Conservation (phyloP, 1,140 invertebrate species). For the Drosophila busckii region DNA sequence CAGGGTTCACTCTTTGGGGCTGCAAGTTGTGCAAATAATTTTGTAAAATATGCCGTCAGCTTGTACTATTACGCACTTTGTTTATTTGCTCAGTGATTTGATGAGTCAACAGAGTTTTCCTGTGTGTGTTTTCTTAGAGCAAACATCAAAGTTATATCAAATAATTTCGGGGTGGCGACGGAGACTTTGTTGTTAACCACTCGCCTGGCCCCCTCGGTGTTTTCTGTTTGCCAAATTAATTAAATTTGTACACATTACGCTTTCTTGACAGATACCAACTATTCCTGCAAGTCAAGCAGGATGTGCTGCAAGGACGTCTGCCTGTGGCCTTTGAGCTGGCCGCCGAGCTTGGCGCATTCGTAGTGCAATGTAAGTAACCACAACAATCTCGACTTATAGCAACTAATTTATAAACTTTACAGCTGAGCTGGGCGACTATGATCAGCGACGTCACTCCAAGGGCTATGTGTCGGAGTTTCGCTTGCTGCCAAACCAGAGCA, state of each 20-base stretch:
- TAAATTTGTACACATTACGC: slow-evolving; percentile 61
- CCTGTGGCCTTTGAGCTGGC: slow-evolving; percentile 92
- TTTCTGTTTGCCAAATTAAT: slow-evolving; percentile 26
- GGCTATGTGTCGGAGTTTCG: slow-evolving; percentile 98
- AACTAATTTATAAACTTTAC: slow-evolving; percentile 73
- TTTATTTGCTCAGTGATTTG: slow-evolving; percentile 45
- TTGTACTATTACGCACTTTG: not conserved
- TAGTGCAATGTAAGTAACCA: slow-evolving; percentile 94
- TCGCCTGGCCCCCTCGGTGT: slow-evolving; percentile 26
- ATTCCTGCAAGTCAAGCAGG: slow-evolving; percentile 96
- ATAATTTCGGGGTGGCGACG: slow-evolving; percentile 62
- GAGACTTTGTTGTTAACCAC: slow-evolving; percentile 61
- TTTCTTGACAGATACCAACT: slow-evolving; percentile 90
- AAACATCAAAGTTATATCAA: slow-evolving; percentile 55
- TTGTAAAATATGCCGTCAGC: slow-evolving; percentile 50
- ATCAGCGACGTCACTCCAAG: slow-evolving; percentile 90
- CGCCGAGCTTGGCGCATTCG: slow-evolving; percentile 95
- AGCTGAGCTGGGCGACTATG: slow-evolving; percentile 99
- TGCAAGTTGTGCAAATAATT: slow-evolving; percentile 49
- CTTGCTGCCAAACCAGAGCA: slow-evolving; percentile 95
- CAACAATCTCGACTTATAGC: not conserved
- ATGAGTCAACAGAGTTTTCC: slow-evolving; percentile 44
- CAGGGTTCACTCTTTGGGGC: slow-evolving; percentile 28
- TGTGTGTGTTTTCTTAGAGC: slow-evolving; percentile 16
- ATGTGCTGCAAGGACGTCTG: slow-evolving; percentile 93